These are phyloP conservation scores for Drosophila paranaensis DNA, from an alignment of 2,888 invertebrate species.

Conservation along the genomic window DNA sequence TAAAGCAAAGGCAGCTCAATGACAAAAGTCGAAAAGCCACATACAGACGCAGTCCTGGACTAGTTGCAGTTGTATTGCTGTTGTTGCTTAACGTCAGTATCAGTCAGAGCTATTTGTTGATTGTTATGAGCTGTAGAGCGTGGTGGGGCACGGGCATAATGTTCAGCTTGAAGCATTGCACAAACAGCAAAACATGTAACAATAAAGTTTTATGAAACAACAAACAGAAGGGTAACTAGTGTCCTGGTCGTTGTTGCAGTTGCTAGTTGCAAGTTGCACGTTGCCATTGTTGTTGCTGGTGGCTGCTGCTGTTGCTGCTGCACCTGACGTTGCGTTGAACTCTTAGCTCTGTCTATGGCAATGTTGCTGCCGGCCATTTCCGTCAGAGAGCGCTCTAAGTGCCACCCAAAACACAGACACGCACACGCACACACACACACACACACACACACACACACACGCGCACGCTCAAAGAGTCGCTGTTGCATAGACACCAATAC, in stretches of 20 bases:
- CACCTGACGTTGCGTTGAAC: conserved; percentile 75
- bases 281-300: conserved; percentile 17
- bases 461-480: conserved; percentile 4
- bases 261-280: conserved; percentile 10
- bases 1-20: neutral
- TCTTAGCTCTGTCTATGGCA: conserved; percentile 57
- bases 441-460: conserved; percentile 4
- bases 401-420: conserved; percentile 29
- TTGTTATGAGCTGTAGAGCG: neutral
- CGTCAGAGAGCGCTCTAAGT: conserved; percentile 66
- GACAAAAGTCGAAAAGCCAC: neutral
- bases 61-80: conserved; percentile 29
- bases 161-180: conserved; percentile 54
- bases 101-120: conserved; percentile 47
- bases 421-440: conserved; percentile 15
- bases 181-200: conserved; percentile 55
- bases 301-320: conserved; percentile 41
- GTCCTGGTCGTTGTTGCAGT: conserved; percentile 28
- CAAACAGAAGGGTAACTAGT: conserved; percentile 47
- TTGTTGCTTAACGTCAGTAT: conserved; percentile 39
- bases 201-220: conserved; percentile 77
- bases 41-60: neutral
- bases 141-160: conserved; percentile 39
- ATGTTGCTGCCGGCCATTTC: conserved; percentile 70
- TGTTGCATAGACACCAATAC: conserved; percentile 19